Conservation (phyloP, 92 coral and sea anemone species). For the Epizoanthus ramosus region DNA sequence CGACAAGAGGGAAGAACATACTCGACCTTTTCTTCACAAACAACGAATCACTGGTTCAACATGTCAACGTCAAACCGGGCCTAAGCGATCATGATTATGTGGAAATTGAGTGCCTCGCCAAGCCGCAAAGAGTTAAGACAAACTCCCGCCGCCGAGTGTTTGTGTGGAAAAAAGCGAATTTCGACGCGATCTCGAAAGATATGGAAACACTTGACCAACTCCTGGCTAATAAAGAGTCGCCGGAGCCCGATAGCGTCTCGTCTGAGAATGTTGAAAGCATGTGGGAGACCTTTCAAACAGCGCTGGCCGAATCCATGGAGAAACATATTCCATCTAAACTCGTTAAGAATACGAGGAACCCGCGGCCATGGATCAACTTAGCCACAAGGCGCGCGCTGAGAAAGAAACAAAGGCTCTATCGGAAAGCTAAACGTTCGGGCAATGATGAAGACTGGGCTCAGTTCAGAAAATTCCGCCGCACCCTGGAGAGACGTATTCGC, state of each 20-base stretch:
- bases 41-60: neutral
- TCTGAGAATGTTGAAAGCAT: neutral
- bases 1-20: constrained; percentile 50
- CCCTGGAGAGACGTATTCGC: constrained; percentile 6
- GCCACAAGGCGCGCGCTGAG: neutral
- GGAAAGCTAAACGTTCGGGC: constrained; percentile 4
- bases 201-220: constrained; percentile 2
- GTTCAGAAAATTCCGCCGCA: neutral
- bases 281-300: constrained; percentile 7
- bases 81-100: neutral
- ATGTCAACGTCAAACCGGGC: neutral
- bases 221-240: neutral
- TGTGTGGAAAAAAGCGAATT: neutral
- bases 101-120: neutral
- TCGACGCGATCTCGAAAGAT: neutral
- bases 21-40: constrained; percentile 43
- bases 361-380: constrained; percentile 9
- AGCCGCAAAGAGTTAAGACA: neutral
- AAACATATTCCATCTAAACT: constrained; percentile 1
- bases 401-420: constrained; percentile 8
- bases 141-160: neutral
- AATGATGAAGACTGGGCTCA: neutral
- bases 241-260: neutral
- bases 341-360: neutral
- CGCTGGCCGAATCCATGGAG: neutral